Evolutionary conservation across 2,888 invertebrate genomes (phyloP).

Genomic region (Acholoe squamosa): DNA sequence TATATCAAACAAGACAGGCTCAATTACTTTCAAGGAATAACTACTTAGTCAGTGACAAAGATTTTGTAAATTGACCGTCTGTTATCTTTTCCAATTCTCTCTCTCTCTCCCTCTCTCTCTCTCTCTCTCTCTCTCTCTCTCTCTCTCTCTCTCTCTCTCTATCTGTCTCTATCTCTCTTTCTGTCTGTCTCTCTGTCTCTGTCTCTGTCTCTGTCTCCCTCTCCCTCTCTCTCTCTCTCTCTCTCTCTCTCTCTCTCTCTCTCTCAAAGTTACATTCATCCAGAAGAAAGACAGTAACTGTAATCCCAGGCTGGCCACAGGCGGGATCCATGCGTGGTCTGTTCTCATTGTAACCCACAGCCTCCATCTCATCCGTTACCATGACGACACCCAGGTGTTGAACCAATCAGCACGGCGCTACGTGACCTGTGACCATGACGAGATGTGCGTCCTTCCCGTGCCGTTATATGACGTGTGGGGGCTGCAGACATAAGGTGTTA

Average conservation of each 20-base stretch:
- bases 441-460: neutral
- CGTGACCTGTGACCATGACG: neutral
- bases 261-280: too few relatives aligned
- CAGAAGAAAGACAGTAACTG: too few relatives aligned
- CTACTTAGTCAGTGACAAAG: too few relatives aligned
- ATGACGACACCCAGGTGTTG: neutral
- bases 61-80: neutral
- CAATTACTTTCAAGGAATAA: too few relatives aligned
- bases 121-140: neutral
- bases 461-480: neutral
- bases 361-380: constrained; percentile 9
- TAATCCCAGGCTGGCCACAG: neutral
- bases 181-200: neutral
- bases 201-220: neutral
- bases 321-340: too few relatives aligned
- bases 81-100: neutral
- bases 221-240: neutral
- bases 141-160: neutral
- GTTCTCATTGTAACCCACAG: neutral
- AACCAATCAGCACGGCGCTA: neutral
- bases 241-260: neutral
- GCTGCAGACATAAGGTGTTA: neutral
- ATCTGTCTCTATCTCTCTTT: neutral
- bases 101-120: neutral
- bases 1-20: too few relatives aligned